Evolutionary conservation across 2,113 vertebrate genomes (phyloP).

Genomic region (Rattus rattus): DNA sequence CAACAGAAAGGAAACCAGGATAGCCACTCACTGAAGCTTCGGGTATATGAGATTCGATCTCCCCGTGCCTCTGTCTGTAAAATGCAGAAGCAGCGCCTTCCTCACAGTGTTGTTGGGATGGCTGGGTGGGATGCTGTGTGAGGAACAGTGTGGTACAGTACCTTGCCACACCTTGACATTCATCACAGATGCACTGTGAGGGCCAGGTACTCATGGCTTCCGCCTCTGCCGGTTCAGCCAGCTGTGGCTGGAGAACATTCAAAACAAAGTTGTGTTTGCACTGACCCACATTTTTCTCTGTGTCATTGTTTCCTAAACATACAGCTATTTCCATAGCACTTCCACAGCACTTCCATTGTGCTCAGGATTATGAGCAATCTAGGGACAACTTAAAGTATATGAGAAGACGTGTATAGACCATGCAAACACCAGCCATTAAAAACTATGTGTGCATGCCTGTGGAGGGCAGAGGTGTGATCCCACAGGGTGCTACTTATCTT

Average conservation of each 20-base stretch:
- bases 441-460: neutral
- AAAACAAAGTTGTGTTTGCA: slow-evolving; percentile 2
- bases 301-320: slow-evolving; percentile 1
- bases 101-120: neutral
- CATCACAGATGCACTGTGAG: neutral
- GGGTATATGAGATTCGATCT: neutral
- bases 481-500: neutral
- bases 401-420: neutral
- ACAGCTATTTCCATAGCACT: neutral
- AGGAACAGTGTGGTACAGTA: too few relatives aligned
- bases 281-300: neutral
- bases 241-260: neutral
- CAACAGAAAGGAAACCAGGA: neutral
- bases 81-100: too few relatives aligned
- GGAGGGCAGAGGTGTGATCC: neutral
- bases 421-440: neutral
- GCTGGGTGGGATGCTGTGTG: neutral
- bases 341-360: neutral
- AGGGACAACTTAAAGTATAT: neutral
- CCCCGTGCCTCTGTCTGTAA: neutral
- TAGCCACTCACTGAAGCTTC: neutral
- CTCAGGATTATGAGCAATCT: neutral
- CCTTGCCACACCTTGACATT: neutral
- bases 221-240: neutral
- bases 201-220: neutral